Evolutionary conservation across 2,888 invertebrate species (phyloP).

Genomic region (Ochropacha duplaris): DNA sequence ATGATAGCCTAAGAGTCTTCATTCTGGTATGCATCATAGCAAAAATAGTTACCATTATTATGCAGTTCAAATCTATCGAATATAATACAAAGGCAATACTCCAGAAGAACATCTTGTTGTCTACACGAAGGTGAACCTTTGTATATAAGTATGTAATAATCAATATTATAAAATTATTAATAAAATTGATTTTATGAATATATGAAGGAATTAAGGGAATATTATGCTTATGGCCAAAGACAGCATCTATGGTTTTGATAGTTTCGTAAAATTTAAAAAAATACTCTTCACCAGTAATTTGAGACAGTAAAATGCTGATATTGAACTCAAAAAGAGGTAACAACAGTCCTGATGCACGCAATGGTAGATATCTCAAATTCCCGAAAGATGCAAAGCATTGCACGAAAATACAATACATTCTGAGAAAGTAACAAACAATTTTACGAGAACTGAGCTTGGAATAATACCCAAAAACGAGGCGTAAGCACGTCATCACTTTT

Average conservation of each 20-base stretch:
- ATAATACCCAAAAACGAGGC: not conserved
- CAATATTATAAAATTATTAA: not conserved
- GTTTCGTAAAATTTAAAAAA: slow-evolving; percentile 4
- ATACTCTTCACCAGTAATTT: slow-evolving; percentile 6
- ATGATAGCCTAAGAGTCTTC: slow-evolving; percentile 5
- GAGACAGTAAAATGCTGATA: not conserved
- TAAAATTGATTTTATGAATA: not conserved
- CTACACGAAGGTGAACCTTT: not conserved
- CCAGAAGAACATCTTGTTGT: not conserved
- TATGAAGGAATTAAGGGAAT: not conserved
- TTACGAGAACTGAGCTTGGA: not conserved
- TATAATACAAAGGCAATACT: slow-evolving; percentile 2
- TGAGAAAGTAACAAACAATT: not conserved
- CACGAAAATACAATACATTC: not conserved
- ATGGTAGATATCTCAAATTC: not conserved
- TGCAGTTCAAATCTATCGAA: slow-evolving; percentile 1
- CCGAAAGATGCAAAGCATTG: not conserved
- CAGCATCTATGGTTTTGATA: not conserved
- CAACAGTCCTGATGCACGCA: not conserved
- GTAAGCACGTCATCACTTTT: not conserved
- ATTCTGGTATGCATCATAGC: slow-evolving; percentile 10
- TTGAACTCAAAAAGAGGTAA: not conserved
- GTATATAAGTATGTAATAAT: not conserved
- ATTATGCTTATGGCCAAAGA: slow-evolving; percentile 5
- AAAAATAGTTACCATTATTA: not conserved